Conservation (phyloP, 2,113 vertebrate genomes). For the Ascaphus truei region DNA sequence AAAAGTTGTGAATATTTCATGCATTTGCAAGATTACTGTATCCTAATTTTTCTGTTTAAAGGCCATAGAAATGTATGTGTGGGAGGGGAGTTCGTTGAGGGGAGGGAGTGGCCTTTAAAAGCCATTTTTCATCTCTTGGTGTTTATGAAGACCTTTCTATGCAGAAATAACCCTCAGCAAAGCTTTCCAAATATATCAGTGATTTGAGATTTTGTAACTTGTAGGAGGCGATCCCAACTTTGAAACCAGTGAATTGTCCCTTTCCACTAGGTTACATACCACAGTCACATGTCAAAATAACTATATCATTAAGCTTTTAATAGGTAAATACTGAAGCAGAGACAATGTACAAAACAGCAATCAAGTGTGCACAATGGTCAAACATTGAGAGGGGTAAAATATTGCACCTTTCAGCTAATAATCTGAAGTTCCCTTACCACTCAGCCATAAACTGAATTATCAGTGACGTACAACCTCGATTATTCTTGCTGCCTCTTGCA, state of each 20-base stretch:
- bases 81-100: too few species aligned
- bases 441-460: slow-evolving; percentile 55
- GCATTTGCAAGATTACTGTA: too few species aligned
- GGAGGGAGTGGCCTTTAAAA: too few species aligned
- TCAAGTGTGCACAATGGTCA: slow-evolving; percentile 15
- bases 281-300: background rate
- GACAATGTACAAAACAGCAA: rapidly evolving
- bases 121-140: too few species aligned
- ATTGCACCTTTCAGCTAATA: slow-evolving; percentile 47
- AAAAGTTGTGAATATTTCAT: too few species aligned
- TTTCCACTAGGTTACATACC: slow-evolving; percentile 40
- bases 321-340: slow-evolving; percentile 8
- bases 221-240: too few species aligned
- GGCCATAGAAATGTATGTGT: too few species aligned
- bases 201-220: background rate
- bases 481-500: slow-evolving; percentile 44
- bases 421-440: slow-evolving; percentile 57
- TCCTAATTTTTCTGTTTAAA: too few species aligned
- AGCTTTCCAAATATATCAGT: background rate
- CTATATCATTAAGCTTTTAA: slow-evolving; percentile 1
- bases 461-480: slow-evolving; percentile 51
- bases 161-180: too few species aligned
- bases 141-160: too few species aligned
- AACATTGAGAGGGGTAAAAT: slow-evolving; percentile 41
- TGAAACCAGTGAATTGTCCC: slow-evolving; percentile 25